Base-by-base conservation (phyloP, 1,140 invertebrate species). In the Eciton burchellii region DNA sequence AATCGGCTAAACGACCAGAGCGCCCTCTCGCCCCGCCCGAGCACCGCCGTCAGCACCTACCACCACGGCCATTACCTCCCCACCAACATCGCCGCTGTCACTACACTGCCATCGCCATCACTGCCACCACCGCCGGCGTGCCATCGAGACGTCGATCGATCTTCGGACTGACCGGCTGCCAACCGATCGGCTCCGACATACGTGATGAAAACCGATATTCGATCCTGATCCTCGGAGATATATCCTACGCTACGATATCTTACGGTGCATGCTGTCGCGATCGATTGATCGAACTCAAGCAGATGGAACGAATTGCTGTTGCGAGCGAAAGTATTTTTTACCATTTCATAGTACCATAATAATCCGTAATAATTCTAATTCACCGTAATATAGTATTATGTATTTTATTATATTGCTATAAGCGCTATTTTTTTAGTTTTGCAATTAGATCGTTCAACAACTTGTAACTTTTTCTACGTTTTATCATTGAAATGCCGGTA, bases 1-100 rank as follows among this genome's bases (percentile, higher is more conserved):
- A 63, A 85, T 85, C 81, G 54, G 71, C 70, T 65, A 21, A n/a
- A 88, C 91, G 90, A 92, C 84, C 82, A 84, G 74, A 86, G 92
- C 93, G 92, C 89, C 92, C 92, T 93, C 93, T 91, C 90, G 91
- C 92, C 92, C 92, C 92, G 86, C 92, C 92, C 93, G 92, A 91
- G n/a, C 84, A 90, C 89, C 88, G 89, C 88, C 90, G 88, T 68
- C 81, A 65, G 6, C 74, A 2, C 60, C 66, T n/a, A 45, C 41
- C 83, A 47, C 70, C 45, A 12, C 12, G n/a, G 0, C 35, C 49
- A 9, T 26, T 24, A 0, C 71, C 68, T 35, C n/a, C n/a, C n/a
- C n/a, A n/a, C n/a, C n/a, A n/a, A n/a, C n/a, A n/a, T 59, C 84
- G 16, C 63, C 65, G 54, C 74, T 49, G 2, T 29, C 93, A 90